Conservation (phyloP, 2,888 invertebrate genomes). For the Athalia rosae region DNA sequence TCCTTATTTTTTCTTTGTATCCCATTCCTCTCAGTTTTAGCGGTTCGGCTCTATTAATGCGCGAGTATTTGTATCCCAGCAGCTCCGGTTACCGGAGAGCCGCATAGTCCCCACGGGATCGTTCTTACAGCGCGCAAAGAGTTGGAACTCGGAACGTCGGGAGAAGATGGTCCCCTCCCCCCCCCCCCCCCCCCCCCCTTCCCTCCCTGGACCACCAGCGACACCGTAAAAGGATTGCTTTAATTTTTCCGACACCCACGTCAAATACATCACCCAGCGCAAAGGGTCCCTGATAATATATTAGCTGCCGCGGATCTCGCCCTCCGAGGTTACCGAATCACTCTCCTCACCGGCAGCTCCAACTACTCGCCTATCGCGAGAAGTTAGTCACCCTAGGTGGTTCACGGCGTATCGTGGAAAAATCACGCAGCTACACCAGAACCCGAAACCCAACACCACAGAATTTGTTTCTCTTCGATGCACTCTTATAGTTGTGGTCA, state of each 20-base stretch:
- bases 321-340: background rate
- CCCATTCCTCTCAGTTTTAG: conserved; percentile 45
- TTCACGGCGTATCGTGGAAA: too few relatives aligned
- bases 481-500: background rate
- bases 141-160: conserved; percentile 42
- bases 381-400: background rate
- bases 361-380: background rate
- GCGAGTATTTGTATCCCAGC: conserved; percentile 70
- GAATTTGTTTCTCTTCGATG: background rate
- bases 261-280: conserved; percentile 67
- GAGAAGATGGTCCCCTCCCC: conserved; percentile 36
- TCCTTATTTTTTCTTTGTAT: conserved; percentile 16
- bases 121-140: conserved; percentile 32
- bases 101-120: conserved; percentile 50
- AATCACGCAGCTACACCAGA: too few relatives aligned
- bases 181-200: conserved; percentile 13
- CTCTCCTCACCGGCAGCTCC: conserved; percentile 1
- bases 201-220: conserved; percentile 65
- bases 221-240: conserved; percentile 67
- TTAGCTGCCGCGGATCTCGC: conserved; percentile 51
- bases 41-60: conserved; percentile 66
- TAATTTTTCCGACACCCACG: conserved; percentile 70
- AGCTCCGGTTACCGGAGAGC: conserved; percentile 69
- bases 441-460: too few relatives aligned
- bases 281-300: conserved; percentile 63